Percentiles rank a stretch among this genome's conserved stretches.
Evolutionary conservation across 1,140 invertebrate species (phyloP).

Genomic region (Caerostris darwini): DNA sequence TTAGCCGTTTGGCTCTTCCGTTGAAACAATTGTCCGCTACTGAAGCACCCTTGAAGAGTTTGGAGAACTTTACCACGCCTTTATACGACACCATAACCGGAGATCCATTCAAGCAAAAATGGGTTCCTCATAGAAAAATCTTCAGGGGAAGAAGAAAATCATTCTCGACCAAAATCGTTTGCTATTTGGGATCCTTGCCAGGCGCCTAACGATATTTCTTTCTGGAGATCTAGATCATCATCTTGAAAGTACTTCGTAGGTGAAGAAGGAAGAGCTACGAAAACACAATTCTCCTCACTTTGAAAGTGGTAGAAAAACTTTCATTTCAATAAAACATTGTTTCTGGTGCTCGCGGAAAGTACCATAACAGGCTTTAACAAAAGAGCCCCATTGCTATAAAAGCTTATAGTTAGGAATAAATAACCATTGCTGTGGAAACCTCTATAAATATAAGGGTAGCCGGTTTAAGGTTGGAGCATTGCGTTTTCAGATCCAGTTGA

Average conservation of each 20-base stretch:
- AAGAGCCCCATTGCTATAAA: too few species aligned
- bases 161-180: conserved; percentile 6
- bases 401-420: too few species aligned
- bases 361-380: too few species aligned
- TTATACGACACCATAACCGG: neutral
- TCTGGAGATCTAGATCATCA: conserved; percentile 3
- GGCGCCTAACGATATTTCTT: conserved; percentile 24
- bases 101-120: conserved; percentile 1
- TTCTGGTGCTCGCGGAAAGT: too few species aligned
- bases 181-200: conserved; percentile 38
- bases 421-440: too few species aligned
- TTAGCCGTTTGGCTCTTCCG: too few species aligned
- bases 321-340: too few species aligned
- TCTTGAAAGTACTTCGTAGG: neutral
- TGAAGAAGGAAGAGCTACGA: conserved; percentile 38
- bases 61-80: neutral
- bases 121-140: neutral
- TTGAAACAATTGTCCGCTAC: too few species aligned
- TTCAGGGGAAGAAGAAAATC: neutral
- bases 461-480: too few species aligned
- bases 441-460: too few species aligned
- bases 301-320: neutral
- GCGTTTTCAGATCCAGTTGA: too few species aligned
- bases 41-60: too few species aligned
- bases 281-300: conserved; percentile 9